phyloP scores from a whole-genome alignment of 2,113 vertebrate species.

The Syngnathus typhle region DNA sequence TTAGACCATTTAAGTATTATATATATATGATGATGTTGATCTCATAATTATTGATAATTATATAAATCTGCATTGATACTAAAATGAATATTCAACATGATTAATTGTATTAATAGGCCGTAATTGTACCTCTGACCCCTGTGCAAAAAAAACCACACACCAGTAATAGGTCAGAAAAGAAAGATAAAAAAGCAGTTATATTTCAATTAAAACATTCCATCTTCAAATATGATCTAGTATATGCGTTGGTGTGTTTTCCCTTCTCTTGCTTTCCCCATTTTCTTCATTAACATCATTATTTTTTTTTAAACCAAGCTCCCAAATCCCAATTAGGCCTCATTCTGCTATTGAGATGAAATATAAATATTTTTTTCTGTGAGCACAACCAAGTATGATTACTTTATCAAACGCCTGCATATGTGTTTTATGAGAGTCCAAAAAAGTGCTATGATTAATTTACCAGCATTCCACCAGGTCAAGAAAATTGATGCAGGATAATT shows the following conservation, averaged over 20 bases:
- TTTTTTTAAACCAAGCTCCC: conserved; percentile 22
- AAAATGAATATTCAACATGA: conserved; percentile 14
- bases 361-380: conserved; percentile 74
- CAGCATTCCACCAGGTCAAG: conserved; percentile 74
- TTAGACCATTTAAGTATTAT: conserved; percentile 14
- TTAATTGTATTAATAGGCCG: conserved; percentile 6
- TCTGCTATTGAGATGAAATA: conserved; percentile 67
- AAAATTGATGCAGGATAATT: conserved; percentile 79
- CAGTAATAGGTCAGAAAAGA: not conserved
- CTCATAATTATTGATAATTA: conserved; percentile 19
- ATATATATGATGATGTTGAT: not conserved
- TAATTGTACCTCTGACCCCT: not conserved
- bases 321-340: conserved; percentile 67
- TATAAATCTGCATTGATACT: conserved; percentile 19
- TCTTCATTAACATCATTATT: conserved; percentile 4
- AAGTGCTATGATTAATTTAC: conserved; percentile 76
- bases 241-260: not conserved
- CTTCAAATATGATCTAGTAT: not conserved
- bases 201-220: not conserved
- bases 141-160: not conserved
- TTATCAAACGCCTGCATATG: conserved; percentile 75
- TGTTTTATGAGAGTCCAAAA: conserved; percentile 50
- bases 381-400: conserved; percentile 71
- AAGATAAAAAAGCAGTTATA: not conserved
- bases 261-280: not conserved